Evolutionary conservation across 2,113 vertebrate genomes (phyloP), one percentile per base, ranked within the genome.

Genomic region (Chionis minor): DNA sequence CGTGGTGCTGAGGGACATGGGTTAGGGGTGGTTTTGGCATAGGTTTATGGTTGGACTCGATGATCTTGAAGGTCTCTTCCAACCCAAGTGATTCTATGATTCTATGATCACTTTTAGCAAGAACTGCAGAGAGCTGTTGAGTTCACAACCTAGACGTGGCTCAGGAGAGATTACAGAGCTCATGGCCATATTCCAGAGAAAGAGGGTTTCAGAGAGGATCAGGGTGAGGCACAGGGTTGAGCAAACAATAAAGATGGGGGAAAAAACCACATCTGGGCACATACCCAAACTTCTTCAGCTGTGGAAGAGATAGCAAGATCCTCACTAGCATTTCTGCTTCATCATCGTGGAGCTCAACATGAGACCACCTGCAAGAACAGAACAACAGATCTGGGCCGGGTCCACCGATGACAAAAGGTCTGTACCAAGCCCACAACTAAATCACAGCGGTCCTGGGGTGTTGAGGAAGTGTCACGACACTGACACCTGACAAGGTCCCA

Each of bases 241-340:
- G 30, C 40, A 54, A 72, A 77, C 0, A 3, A 32, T 27, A 65
- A 72, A 55, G 16, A 12, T 3, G 16, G 51, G 38, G 32, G 59
- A 61, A 71, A 84, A 42, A 66, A 10, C 35, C 40, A 44, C 32
- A 67, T n/a, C 18, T n/a, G 28, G 23, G 38, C 20, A 72, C 97
- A 2, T 97, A 98, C 98, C 92, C 66, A 87, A 98, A 97, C 6
- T 17, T 92, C 96, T 92, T 98, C 92, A 98, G 95, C 35, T 95
- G 86, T 33, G 95, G 88, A 51, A 97, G 92, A 61, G 74, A 55
- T 1, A 61, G 49, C 69, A 98, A 92, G 70, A 91, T 33, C 38
- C 19, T 73, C 7, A 63, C 73, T 3, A 98, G 83, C 30, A 94
- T 85, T 84, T 80, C 81, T 82, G 78, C 91, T 70, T 97, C 96